These are phyloP conservation scores for Oscheius sp. DNA, from an alignment of 1,140 invertebrate genomes.

Conservation along the genomic window DNA sequence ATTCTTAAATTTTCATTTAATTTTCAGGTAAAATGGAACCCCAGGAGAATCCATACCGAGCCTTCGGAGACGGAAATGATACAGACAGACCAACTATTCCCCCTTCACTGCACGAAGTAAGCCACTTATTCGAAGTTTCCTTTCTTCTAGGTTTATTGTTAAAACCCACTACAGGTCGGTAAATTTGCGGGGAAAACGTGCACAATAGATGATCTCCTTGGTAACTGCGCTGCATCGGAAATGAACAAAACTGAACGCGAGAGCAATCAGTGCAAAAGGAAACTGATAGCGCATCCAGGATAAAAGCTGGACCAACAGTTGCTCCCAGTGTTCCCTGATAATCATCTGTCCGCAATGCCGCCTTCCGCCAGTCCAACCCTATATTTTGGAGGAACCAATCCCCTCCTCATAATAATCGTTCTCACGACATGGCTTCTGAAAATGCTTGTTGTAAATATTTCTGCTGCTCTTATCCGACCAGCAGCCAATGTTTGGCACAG, in stretches of 20 bases:
- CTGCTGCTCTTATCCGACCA: not conserved
- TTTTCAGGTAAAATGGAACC: constrained; percentile 9
- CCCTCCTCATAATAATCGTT: not conserved
- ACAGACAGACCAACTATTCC: not conserved
- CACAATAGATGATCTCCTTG: too few relatives aligned
- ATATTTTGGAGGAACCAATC: not conserved
- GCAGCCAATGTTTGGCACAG: not conserved
- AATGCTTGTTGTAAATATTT: not conserved
- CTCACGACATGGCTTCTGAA: not conserved
- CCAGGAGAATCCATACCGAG: not conserved
- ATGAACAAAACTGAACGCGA: too few relatives aligned
- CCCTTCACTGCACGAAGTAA: not conserved
- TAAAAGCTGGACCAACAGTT: too few relatives aligned
- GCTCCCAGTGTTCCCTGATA: too few relatives aligned
- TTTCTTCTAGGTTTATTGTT: too few relatives aligned
- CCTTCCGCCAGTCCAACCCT: not conserved
- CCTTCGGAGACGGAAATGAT: not conserved
- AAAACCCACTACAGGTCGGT: too few relatives aligned
- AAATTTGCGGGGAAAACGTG: too few relatives aligned
- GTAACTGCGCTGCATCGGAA: too few relatives aligned
- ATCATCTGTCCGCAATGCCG: not conserved
- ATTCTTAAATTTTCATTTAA: not conserved
- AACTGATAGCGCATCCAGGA: too few relatives aligned
- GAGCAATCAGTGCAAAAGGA: too few relatives aligned
- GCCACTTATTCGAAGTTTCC: too few relatives aligned